phyloP scores from a whole-genome alignment of 2,888 invertebrate genomes.

The Limnephilus rhombicus region DNA sequence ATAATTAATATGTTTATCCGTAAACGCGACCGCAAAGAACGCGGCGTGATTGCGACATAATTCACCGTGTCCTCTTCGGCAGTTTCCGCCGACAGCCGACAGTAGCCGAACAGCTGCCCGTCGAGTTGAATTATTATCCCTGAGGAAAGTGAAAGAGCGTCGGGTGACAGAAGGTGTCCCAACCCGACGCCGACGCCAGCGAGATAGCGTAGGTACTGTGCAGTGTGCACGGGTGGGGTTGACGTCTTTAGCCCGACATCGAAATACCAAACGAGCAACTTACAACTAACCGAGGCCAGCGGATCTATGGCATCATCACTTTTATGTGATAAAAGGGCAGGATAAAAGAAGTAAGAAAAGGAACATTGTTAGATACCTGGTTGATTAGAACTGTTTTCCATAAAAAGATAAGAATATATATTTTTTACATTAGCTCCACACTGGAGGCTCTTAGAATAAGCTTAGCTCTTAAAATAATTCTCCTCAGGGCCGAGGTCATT shows the following conservation, averaged over 20 bases:
- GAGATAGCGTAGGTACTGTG: not conserved
- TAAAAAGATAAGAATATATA: too few species aligned
- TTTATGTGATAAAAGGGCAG: too few species aligned
- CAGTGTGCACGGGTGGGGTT: not conserved
- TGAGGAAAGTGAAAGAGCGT: slow-evolving; percentile 10
- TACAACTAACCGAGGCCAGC: not conserved
- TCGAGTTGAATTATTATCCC: slow-evolving; percentile 57
- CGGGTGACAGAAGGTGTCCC: slow-evolving; percentile 28
- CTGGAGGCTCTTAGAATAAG: too few species aligned
- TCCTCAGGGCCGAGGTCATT: too few species aligned
- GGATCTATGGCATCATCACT: too few species aligned
- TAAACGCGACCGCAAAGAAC: slow-evolving; percentile 44
- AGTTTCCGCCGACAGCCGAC: slow-evolving; percentile 43
- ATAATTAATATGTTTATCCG: slow-evolving; percentile 59
- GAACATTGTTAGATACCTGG: too few species aligned
- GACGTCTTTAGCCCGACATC: not conserved
- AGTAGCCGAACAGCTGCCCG: slow-evolving; percentile 56
- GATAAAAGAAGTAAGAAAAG: too few species aligned
- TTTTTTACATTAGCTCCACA: too few species aligned
- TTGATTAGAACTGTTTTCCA: too few species aligned
- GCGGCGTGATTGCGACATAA: slow-evolving; percentile 52
- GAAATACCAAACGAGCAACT: not conserved
- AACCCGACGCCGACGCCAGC: not conserved
- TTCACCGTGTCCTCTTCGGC: slow-evolving; percentile 50
- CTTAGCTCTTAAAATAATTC: too few species aligned